A percentile compares a stretch with the other conserved stretches of the same genome.
These are phyloP conservation scores for Labroides dimidiatus DNA, from an alignment of 2,797 vertebrate species.

Conservation along the genomic window DNA sequence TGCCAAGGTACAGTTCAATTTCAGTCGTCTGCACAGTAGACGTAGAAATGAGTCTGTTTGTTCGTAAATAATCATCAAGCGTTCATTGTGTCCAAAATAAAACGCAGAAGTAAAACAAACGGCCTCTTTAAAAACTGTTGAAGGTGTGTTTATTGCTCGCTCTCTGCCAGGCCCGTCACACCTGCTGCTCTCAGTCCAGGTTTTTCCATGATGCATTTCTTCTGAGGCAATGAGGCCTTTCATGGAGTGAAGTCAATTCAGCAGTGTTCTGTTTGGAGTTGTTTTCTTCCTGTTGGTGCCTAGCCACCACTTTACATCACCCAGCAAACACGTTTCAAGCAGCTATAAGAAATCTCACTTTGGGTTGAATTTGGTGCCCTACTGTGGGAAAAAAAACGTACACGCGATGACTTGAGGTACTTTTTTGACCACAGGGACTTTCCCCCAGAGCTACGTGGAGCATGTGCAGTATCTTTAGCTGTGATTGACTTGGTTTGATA, in stretches of 20 bases:
- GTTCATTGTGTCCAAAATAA: too few relatives aligned
- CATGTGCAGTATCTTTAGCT: too few relatives aligned
- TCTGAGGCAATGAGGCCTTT: conserved; percentile 6
- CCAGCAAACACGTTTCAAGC: neutral
- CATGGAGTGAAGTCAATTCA: neutral
- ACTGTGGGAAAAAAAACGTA: too few relatives aligned
- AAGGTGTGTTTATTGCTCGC: too few relatives aligned
- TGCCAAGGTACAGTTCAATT: conserved; percentile 89
- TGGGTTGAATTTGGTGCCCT: neutral
- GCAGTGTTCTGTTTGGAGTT: neutral
- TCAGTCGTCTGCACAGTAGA: neutral
- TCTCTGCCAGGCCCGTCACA: neutral
- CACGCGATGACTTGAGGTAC: too few relatives aligned
- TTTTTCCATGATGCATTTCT: conserved; percentile 22
- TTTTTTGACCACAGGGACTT: too few relatives aligned
- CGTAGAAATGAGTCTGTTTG: too few relatives aligned
- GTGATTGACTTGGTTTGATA: too few relatives aligned
- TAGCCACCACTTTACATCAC: neutral
- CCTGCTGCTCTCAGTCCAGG: neutral
- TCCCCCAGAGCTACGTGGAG: too few relatives aligned
- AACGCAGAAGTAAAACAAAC: too few relatives aligned
- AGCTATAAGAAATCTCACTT: neutral
- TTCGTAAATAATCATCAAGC: too few relatives aligned
- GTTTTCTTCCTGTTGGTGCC: neutral
- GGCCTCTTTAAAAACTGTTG: too few relatives aligned